These are phyloP conservation scores for Pristionchus arcanus DNA, from an alignment of 2,888 invertebrate genomes.

Conservation along the genomic window DNA sequence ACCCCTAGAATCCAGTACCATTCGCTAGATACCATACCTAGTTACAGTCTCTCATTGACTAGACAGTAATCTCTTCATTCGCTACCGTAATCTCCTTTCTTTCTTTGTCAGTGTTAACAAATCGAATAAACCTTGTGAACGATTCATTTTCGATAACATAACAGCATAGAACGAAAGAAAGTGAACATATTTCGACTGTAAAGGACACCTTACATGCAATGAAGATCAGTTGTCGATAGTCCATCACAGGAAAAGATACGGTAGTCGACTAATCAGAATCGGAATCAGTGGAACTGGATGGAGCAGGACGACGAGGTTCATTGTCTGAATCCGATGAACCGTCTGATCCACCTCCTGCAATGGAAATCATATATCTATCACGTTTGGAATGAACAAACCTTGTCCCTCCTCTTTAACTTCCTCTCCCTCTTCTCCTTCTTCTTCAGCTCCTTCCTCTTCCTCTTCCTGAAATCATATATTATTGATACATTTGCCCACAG, in stretches of 20 bases:
- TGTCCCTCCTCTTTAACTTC: not conserved
- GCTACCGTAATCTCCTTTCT: conserved; percentile 42
- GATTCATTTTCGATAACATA: conserved; percentile 19
- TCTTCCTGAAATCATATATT: not conserved
- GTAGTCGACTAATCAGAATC: conserved; percentile 43
- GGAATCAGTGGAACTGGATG: conserved; percentile 23
- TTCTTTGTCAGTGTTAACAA: conserved; percentile 15
- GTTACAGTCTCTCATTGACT: conserved; percentile 32
- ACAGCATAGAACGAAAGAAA: not conserved
- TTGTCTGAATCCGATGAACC: conserved; percentile 24
- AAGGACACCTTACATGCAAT: not conserved
- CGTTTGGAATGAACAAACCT: not conserved
- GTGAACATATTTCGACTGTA: not conserved
- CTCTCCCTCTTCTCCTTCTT: conserved; percentile 38
- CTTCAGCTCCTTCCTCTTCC: conserved; percentile 4
- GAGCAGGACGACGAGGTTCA: not conserved
- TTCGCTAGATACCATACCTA: conserved; percentile 23
- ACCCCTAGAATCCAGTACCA: conserved; percentile 38
- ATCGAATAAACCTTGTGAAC: conserved; percentile 39
- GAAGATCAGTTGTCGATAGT: not conserved
- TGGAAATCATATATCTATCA: too few species aligned
- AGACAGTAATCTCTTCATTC: conserved; percentile 14
- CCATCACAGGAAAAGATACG: not conserved
- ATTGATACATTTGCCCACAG: not conserved
- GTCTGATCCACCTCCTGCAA: not conserved